Conservation (phyloP, 2,797 vertebrate genomes). For the Leucoraja ocellata region DNA sequence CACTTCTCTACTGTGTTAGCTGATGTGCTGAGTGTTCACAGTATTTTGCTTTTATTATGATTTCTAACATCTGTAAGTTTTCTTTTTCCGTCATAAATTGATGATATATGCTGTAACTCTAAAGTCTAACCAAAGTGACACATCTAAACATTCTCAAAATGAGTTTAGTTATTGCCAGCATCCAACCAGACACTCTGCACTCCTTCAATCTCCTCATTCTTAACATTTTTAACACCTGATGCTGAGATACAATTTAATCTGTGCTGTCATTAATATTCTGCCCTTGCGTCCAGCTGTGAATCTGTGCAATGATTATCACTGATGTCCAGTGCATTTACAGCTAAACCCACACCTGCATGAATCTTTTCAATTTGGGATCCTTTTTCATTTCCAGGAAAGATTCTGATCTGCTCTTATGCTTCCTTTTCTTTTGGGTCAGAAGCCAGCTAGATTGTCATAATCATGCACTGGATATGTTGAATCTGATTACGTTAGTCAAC, state of each 20-base stretch:
- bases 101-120: neutral
- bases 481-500: neutral
- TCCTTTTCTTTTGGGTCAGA: neutral
- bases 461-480: neutral
- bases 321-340: neutral
- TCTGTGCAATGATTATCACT: neutral
- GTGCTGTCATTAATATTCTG: neutral
- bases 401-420: too few relatives aligned
- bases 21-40: too few relatives aligned
- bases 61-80: too few relatives aligned
- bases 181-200: neutral
- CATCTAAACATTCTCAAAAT: neutral
- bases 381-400: neutral
- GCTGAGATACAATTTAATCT: neutral
- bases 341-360: neutral
- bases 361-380: neutral
- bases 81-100: too few relatives aligned
- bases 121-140: neutral
- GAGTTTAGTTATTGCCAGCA: neutral
- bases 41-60: too few relatives aligned
- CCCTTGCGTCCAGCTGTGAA: neutral
- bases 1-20: too few relatives aligned
- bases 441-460: neutral
- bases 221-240: neutral
- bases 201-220: neutral